Conservation (phyloP, 2,113 vertebrate genomes). For the Epinephelus cyanopodus region DNA sequence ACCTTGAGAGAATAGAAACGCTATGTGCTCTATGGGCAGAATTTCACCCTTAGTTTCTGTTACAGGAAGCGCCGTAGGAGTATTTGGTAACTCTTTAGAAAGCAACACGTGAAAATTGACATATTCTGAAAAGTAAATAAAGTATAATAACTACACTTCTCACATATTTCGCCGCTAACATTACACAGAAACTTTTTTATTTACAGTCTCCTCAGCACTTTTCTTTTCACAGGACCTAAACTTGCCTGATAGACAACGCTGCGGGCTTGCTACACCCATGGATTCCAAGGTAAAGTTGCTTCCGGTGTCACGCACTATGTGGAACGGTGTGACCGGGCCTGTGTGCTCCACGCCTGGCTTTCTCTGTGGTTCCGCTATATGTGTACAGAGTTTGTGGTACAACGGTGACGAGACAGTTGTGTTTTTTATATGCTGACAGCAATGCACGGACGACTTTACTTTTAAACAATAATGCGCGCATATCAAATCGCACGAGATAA, state of each 20-base stretch:
- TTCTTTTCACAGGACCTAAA: too few relatives aligned
- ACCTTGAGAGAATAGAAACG: slow-evolving; percentile 59
- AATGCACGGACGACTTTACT: neutral
- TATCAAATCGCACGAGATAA: neutral
- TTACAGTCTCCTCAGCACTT: neutral
- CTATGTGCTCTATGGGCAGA: accelerated
- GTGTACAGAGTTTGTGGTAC: neutral
- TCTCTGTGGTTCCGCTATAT: neutral
- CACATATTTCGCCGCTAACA: neutral
- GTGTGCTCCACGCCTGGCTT: neutral
- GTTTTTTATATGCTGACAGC: too few relatives aligned
- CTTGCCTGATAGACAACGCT: slow-evolving; percentile 31
- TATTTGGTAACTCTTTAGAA: neutral
- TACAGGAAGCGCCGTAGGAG: neutral
- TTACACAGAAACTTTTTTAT: neutral
- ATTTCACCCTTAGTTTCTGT: neutral
- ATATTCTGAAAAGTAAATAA: neutral
- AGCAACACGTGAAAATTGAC: neutral
- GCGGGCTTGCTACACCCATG: neutral
- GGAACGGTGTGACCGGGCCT: slow-evolving; percentile 3
- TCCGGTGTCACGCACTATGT: slow-evolving; percentile 56
- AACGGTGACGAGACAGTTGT: too few relatives aligned
- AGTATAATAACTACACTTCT: accelerated
- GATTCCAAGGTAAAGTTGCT: neutral
- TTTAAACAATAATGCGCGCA: neutral